A percentile compares a stretch with the other conserved stretches of the same genome.
phyloP scores from a whole-genome alignment of 2,797 vertebrate species.

The Phataginus tetradactyla region DNA sequence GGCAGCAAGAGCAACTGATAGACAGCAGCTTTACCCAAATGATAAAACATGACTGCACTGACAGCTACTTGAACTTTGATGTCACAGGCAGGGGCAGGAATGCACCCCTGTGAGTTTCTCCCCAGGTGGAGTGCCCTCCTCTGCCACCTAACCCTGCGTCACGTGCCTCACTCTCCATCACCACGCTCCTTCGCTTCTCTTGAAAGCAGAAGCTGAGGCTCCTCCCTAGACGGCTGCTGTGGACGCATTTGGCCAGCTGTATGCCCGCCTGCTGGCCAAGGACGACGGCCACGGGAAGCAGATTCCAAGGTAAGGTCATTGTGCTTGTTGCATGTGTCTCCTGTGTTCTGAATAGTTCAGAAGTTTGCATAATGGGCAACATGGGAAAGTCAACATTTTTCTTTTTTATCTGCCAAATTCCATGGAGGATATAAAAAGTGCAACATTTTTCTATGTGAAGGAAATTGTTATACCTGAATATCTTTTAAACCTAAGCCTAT shows the following conservation, averaged over 20 bases:
- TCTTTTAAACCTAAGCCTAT: slow-evolving; percentile 3
- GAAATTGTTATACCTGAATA: slow-evolving; percentile 12
- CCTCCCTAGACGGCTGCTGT: not conserved
- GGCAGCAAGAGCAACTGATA: not conserved
- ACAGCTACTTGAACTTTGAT: not conserved
- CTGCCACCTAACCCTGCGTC: not conserved
- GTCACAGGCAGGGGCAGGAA: not conserved
- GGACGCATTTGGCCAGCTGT: slow-evolving; percentile 33
- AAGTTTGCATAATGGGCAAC: slow-evolving; percentile 65
- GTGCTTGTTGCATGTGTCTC: slow-evolving; percentile 36
- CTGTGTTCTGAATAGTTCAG: slow-evolving; percentile 57
- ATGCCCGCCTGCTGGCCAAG: not conserved
- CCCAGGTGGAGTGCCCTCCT: not conserved
- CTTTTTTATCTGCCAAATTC: slow-evolving; percentile 54
- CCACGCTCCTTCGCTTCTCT: not conserved
- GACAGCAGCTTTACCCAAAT: not conserved
- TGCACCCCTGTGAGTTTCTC: not conserved
- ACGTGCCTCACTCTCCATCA: not conserved
- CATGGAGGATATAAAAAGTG: slow-evolving; percentile 34
- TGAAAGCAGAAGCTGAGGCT: not conserved
- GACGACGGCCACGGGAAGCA: not conserved
- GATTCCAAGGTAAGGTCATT: slow-evolving; percentile 54
- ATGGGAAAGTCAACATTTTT: slow-evolving; percentile 61
- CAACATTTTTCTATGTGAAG: slow-evolving; percentile 48
- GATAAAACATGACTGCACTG: too few species aligned